These are phyloP conservation scores for Halocynthia roretzi DNA, from an alignment of 23 tunicate genomes.

Conservation along the genomic window DNA sequence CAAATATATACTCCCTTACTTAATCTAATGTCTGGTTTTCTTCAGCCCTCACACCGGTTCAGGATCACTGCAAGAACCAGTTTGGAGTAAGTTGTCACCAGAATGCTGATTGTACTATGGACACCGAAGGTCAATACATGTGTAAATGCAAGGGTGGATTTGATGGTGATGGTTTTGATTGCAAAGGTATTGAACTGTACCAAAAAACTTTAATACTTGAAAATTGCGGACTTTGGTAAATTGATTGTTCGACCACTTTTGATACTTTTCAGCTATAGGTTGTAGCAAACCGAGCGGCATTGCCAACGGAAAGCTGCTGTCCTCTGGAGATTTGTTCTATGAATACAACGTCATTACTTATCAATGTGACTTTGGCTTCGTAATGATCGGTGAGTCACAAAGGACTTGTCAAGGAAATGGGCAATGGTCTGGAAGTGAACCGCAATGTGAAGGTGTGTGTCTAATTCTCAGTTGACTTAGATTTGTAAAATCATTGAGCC, in stretches of 20 bases:
- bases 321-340: not conserved
- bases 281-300: conserved; percentile 10
- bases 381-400: conserved; percentile 14
- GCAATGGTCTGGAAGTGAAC: conserved; percentile 34
- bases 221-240: not conserved
- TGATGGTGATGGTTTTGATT: conserved; percentile 1
- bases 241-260: not conserved
- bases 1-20: not conserved
- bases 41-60: no score
- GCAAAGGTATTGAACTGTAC: conserved; percentile 1
- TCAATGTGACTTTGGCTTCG: conserved; percentile 59
- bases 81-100: not conserved
- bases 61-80: not conserved
- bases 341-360: conserved; percentile 37
- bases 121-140: not conserved
- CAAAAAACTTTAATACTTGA: not conserved
- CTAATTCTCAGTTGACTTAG: no score
- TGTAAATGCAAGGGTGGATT: conserved; percentile 12
- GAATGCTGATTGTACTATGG: not conserved
- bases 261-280: conserved; percentile 1
- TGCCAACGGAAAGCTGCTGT: conserved; percentile 1
- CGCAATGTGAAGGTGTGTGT: conserved; percentile 39
- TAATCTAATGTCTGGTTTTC: no score
- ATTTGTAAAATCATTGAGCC: no score
- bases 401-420: conserved; percentile 31